phyloP scores from a whole-genome alignment of 2,113 vertebrate species.

The Xenopus tropicalis region DNA sequence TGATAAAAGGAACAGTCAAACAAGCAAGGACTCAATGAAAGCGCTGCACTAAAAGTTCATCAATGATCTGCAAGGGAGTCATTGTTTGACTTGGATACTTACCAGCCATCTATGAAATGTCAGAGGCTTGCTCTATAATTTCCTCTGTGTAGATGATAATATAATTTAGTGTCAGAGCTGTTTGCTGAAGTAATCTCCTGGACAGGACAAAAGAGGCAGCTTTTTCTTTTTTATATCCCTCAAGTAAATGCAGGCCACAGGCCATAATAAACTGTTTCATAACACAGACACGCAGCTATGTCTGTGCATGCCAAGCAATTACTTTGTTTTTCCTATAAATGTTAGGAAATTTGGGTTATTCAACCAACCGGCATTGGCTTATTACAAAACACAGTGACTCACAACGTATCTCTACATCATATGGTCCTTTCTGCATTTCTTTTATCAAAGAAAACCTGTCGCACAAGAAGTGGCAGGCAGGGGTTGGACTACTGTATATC shows the following conservation, averaged over 20 bases:
- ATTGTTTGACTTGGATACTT: constrained; percentile 17
- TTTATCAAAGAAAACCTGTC: no score
- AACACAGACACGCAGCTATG: not conserved
- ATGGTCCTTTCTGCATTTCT: no score
- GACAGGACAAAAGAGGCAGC: not conserved
- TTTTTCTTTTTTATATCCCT: not conserved
- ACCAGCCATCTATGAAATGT: constrained; percentile 15
- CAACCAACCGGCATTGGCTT: not conserved
- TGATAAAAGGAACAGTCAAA: no score
- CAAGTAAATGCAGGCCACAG: not conserved
- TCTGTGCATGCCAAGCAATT: not conserved
- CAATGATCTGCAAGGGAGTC: not conserved
- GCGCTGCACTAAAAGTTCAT: not conserved
- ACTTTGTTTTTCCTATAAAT: constrained; percentile 19
- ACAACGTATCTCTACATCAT: not conserved
- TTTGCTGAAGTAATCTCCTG: not conserved
- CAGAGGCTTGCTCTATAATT: not conserved
- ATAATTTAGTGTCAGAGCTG: not conserved
- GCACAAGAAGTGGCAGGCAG: no score
- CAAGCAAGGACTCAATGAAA: not conserved
- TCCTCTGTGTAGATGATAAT: constrained; percentile 2
- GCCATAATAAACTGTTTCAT: not conserved
- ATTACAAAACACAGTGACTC: constrained; percentile 11
- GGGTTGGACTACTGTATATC: no score
- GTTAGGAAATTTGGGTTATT: not conserved